Percentiles rank a stretch among this genome's conserved stretches.
Conservation (phyloP, 2,888 invertebrate genomes). For the Phania funesta region DNA sequence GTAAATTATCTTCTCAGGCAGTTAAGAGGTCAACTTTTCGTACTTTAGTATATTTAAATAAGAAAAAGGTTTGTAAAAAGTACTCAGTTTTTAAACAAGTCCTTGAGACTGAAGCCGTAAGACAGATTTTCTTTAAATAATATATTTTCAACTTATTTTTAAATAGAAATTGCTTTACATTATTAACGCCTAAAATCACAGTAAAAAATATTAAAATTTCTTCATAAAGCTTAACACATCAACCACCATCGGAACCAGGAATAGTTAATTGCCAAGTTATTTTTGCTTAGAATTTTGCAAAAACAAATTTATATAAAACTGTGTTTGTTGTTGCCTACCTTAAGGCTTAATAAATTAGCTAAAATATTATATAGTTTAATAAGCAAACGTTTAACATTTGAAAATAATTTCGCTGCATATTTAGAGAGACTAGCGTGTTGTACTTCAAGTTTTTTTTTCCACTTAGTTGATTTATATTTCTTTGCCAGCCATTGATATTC, state of each 20-base stretch:
- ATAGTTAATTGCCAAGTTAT: constrained; percentile 1
- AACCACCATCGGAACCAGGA: background rate
- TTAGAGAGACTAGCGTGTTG: constrained; percentile 33
- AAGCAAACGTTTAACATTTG: constrained; percentile 17
- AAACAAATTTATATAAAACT: background rate
- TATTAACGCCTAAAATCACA: background rate
- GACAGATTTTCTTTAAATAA: too few relatives aligned
- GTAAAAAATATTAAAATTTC: background rate
- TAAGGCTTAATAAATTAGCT: constrained; percentile 21
- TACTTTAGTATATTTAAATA: too few relatives aligned
- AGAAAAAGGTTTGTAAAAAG: too few relatives aligned
- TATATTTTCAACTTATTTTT: background rate
- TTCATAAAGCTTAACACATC: background rate
- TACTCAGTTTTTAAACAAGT: too few relatives aligned
- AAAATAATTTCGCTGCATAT: background rate
- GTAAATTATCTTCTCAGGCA: too few relatives aligned
- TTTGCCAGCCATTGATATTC: constrained; percentile 2
- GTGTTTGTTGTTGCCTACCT: constrained; percentile 22
- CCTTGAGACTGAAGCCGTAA: too few relatives aligned
- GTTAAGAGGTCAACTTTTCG: too few relatives aligned
- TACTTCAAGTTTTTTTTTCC: background rate
- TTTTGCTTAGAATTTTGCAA: background rate
- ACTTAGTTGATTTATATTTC: constrained; percentile 18
- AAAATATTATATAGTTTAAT: constrained; percentile 12
- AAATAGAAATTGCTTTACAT: background rate